phyloP scores from a whole-genome alignment of 2,888 invertebrate genomes.

The Agelastica alni region DNA sequence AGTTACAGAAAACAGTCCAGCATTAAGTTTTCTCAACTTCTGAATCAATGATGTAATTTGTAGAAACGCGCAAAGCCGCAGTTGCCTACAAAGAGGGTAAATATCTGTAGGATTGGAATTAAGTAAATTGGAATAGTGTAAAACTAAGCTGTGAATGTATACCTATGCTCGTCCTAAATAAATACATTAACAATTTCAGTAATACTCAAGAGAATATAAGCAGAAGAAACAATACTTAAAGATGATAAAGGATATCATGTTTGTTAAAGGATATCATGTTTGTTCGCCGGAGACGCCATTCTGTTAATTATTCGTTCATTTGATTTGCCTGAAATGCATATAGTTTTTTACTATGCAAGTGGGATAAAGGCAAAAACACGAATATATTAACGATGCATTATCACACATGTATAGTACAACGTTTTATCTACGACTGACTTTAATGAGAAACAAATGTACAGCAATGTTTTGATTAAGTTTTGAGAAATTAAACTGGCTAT shows the following conservation, averaged over 20 bases:
- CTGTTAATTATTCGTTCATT: no score
- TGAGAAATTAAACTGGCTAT: no score
- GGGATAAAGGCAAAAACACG: no score
- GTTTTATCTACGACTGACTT: no score
- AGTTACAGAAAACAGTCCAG: no score
- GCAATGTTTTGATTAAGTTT: no score
- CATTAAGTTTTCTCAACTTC: no score
- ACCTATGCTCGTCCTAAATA: conserved; percentile 27
- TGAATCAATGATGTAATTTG: conserved; percentile 13
- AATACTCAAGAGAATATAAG: conserved; percentile 23
- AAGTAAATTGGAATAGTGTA: conserved; percentile 25
- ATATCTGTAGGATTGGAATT: conserved; percentile 22
- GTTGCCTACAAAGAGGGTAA: conserved; percentile 20
- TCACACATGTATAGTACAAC: no score
- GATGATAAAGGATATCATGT: neutral
- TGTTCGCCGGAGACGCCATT: neutral
- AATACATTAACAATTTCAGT: conserved; percentile 22
- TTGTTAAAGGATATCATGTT: neutral
- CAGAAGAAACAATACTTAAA: conserved; percentile 8
- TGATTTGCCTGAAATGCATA: no score
- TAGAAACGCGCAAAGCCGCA: conserved; percentile 13
- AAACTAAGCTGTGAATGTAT: conserved; percentile 25
- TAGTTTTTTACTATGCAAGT: no score
- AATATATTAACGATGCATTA: no score
- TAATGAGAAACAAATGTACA: no score